Evolutionary conservation across 2,888 invertebrate species (phyloP).

Genomic region (Eilema griseolum): DNA sequence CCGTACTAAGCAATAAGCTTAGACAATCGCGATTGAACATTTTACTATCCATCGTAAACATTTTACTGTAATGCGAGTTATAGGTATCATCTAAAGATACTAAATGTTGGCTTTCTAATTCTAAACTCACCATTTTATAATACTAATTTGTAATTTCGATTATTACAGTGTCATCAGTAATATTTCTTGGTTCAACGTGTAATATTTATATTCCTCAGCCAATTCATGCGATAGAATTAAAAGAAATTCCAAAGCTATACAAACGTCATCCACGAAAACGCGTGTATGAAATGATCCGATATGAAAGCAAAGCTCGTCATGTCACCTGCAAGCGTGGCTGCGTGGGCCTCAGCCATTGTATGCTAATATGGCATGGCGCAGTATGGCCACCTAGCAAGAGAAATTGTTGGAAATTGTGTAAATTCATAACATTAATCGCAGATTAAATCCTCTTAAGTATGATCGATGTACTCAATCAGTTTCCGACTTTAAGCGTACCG

Average conservation of each 20-base stretch:
- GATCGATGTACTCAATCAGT: constrained; percentile 54
- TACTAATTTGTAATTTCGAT: constrained; percentile 15
- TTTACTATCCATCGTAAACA: constrained; percentile 50
- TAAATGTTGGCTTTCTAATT: constrained; percentile 44
- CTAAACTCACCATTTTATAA: constrained; percentile 10
- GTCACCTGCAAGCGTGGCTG: constrained; percentile 73
- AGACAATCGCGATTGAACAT: constrained; percentile 39
- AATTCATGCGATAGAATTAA: constrained; percentile 26
- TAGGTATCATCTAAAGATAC: constrained; percentile 32
- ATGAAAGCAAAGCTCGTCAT: constrained; percentile 72
- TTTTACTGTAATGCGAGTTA: constrained; percentile 38
- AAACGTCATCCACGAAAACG: constrained; percentile 42
- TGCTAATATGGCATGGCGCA: constrained; percentile 63
- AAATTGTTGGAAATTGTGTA: constrained; percentile 70
- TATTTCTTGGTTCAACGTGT: neutral
- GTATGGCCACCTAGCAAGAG: constrained; percentile 58
- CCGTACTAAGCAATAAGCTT: constrained; percentile 23
- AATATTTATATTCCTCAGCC: neutral
- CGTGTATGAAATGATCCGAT: constrained; percentile 48
- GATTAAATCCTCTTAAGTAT: constrained; percentile 49
- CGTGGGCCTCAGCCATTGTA: constrained; percentile 72
- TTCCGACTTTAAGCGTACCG: constrained; percentile 30
- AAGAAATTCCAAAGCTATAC: constrained; percentile 43
- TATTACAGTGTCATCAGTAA: constrained; percentile 5
- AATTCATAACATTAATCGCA: constrained; percentile 56